These are phyloP conservation scores for Pomatorhinus ruficollis DNA, from an alignment of 2,113 vertebrate species.

Conservation along the genomic window DNA sequence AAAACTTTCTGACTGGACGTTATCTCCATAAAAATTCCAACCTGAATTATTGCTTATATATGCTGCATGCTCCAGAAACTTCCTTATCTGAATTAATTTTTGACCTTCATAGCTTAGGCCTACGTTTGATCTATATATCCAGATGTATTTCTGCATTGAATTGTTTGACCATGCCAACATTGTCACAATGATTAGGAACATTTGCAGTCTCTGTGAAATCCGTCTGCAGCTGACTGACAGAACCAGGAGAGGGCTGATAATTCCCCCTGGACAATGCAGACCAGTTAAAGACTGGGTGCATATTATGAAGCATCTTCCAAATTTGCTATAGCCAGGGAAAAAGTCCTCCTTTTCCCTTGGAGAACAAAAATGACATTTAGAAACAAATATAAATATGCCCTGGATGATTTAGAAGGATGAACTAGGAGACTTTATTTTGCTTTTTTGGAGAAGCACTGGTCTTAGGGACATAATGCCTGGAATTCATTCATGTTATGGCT, in stretches of 20 bases:
- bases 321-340: neutral
- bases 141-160: neutral
- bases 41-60: neutral
- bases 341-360: neutral
- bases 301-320: neutral
- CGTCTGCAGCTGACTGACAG: rapidly evolving
- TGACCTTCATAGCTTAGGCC: neutral
- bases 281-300: neutral
- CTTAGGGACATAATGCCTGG: neutral
- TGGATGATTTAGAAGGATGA: neutral
- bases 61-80: neutral
- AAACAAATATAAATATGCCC: neutral
- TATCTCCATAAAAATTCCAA: neutral
- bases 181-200: neutral
- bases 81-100: neutral
- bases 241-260: neutral
- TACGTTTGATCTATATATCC: neutral
- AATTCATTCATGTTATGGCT: neutral
- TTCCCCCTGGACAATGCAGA: neutral
- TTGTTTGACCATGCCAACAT: neutral
- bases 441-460: neutral
- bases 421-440: neutral
- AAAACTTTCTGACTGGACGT: neutral
- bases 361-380: neutral
- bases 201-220: neutral